Evolutionary conservation across 2,888 invertebrate species (phyloP).

Genomic region (Tethea ocularis): DNA sequence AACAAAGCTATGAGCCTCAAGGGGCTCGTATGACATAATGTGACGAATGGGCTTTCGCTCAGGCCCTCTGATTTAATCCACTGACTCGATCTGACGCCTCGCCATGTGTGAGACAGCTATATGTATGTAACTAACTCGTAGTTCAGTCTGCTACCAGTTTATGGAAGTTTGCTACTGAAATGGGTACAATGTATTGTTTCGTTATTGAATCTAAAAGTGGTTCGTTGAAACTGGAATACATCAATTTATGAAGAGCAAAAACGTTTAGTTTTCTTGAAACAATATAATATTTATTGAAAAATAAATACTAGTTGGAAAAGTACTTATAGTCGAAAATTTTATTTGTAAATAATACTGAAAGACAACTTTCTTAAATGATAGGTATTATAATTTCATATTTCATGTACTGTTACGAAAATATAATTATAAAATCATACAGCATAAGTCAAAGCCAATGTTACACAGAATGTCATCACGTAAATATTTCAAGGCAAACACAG

Average conservation of each 20-base stretch:
- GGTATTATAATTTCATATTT: too few species aligned
- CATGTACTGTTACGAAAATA: too few species aligned
- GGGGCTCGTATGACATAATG: slow-evolving; percentile 53
- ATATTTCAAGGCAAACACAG: neutral
- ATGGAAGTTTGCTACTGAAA: slow-evolving; percentile 11
- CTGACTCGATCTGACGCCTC: slow-evolving; percentile 26
- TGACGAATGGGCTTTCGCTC: slow-evolving; percentile 49
- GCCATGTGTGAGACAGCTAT: slow-evolving; percentile 14
- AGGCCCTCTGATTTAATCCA: slow-evolving; percentile 52
- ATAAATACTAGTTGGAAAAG: too few species aligned
- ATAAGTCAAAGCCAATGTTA: too few species aligned
- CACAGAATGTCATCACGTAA: neutral
- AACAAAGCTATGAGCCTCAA: slow-evolving; percentile 51
- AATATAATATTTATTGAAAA: neutral
- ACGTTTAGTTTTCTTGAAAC: neutral
- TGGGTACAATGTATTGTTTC: neutral
- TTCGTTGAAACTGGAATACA: neutral
- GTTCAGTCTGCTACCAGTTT: slow-evolving; percentile 26
- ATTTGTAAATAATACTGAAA: too few species aligned
- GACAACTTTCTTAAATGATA: too few species aligned
- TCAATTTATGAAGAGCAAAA: neutral
- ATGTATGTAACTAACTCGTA: slow-evolving; percentile 30
- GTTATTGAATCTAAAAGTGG: neutral
- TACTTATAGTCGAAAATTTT: too few species aligned
- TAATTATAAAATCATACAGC: too few species aligned